Evolutionary conservation across 2,113 vertebrate species (phyloP).

Genomic region (Zosterops hypoxanthus): DNA sequence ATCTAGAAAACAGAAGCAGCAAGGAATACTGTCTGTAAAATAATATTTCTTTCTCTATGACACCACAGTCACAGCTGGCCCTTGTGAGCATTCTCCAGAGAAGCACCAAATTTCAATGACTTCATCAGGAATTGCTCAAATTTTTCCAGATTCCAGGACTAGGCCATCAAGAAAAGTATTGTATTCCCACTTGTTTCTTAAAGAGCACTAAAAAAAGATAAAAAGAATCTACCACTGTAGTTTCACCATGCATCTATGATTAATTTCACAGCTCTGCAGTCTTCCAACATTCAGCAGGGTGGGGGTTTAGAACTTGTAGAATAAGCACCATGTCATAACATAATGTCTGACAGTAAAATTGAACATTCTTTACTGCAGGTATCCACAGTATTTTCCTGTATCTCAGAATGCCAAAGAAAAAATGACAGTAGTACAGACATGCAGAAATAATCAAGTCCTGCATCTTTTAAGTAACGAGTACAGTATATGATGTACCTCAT

Average conservation of each 20-base stretch:
- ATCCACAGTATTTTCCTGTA: not conserved
- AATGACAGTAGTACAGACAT: not conserved
- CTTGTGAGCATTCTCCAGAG: not conserved
- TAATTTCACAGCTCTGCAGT: not conserved
- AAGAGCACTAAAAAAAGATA: not conserved
- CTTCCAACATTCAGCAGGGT: not conserved
- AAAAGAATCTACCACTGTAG: not conserved
- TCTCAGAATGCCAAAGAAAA: not conserved
- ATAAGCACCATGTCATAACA: not conserved
- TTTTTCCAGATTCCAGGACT: not conserved
- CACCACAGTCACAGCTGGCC: not conserved
- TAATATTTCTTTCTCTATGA: not conserved
- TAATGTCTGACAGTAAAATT: not conserved
- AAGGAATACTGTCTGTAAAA: not conserved
- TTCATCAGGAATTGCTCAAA: not conserved
- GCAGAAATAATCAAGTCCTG: not conserved
- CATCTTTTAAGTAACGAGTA: not conserved
- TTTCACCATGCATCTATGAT: not conserved
- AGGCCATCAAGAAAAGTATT: not conserved
- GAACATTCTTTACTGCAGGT: not conserved
- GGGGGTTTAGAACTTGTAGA: not conserved
- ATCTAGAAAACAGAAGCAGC: conserved; percentile 78
- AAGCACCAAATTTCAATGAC: not conserved
- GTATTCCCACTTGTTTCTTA: not conserved
- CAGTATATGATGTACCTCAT: not conserved